Percentiles rank a stretch among this genome's conserved stretches.
These are phyloP conservation scores for Clinocottus analis DNA, from an alignment of 2,113 vertebrate species.

Conservation along the genomic window DNA sequence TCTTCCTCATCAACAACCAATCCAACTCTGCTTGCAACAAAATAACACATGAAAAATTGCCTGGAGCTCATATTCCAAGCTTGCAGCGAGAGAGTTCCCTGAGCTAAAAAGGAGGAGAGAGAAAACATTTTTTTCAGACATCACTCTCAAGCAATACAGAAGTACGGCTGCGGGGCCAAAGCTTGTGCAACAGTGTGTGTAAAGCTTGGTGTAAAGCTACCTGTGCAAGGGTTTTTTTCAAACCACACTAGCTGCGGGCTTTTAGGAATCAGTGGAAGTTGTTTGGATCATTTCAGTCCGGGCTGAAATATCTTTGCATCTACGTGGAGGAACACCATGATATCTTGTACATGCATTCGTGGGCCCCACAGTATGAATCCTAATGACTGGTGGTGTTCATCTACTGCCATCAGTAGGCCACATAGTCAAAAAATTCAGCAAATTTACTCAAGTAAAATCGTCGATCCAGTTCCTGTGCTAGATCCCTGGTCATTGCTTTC, in stretches of 20 bases:
- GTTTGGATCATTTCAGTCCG: not conserved
- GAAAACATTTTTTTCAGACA: slow-evolving; percentile 7
- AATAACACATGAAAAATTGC: slow-evolving; percentile 21
- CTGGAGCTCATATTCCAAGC: slow-evolving; percentile 21
- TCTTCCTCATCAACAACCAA: slow-evolving; percentile 5
- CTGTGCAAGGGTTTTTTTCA: not conserved
- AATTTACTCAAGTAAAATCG: too few species aligned
- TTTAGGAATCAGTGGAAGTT: not conserved
- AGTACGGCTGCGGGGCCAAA: slow-evolving; percentile 24
- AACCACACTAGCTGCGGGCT: not conserved
- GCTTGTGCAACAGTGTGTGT: slow-evolving; percentile 15
- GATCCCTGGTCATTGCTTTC: not conserved
- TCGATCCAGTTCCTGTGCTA: too few species aligned
- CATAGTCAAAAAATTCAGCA: not conserved
- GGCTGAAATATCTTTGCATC: not conserved
- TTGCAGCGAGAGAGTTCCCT: slow-evolving; percentile 8
- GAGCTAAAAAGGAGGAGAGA: not conserved
- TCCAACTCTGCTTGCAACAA: slow-evolving; percentile 1
- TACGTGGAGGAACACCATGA: not conserved
- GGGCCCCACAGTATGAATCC: not conserved
- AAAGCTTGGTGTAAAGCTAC: not conserved
- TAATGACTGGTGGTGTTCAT: not conserved
- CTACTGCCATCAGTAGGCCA: not conserved
- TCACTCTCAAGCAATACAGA: not conserved
- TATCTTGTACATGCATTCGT: not conserved